Base-by-base conservation (phyloP, 2,113 vertebrate genomes). In the Ceratotherium simum region DNA sequence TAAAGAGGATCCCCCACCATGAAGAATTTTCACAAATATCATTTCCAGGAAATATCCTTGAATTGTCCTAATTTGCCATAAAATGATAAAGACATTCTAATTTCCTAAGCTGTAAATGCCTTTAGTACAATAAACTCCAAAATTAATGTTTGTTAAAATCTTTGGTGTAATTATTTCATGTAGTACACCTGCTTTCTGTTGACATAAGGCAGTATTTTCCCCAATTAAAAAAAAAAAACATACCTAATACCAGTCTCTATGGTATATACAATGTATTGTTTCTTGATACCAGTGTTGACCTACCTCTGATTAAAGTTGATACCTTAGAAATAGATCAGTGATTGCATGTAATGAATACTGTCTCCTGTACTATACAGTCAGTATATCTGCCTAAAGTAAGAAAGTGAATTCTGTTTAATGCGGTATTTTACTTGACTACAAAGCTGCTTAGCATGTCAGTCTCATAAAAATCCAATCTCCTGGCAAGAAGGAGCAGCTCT, bases 381-480 rank as follows among this genome's bases (percentile, higher is more conserved):
- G 93, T 98, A 96, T 92, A 97, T 58, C 1, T 82, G 36, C 17
- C 97, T 92, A 67, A 92, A 54, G 81, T 29, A 12, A 60, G 83
- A 92, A 96, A 93, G 58, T 73, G 54, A 97, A 96, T 94, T 83
- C 33, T 97, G 20, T 96, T 97, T 98, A 94, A 94, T 79, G 69
- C 95, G 62, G 8, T 97, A 94, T 98, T 85, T 98, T 96, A 88
- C 46, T 95, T 95, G 60, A 64, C 69, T 96, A 87, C 95, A 98
- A 97, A 95, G 36, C 72, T 83, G n/a, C 94, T 98, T 97, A 98
- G 76, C 42, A 83, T 91, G 97, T 39, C 62, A 96, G 46, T 81
- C 72, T 97, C 73, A 97, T 97, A 96, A 97, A 98, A 96, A 92
- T 96, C 62, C 39, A 97, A 90, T 90, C 60, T 98, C 83, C 98